Evolutionary conservation across 2,888 invertebrate species (phyloP).

Genomic region (Tribolium freemani): DNA sequence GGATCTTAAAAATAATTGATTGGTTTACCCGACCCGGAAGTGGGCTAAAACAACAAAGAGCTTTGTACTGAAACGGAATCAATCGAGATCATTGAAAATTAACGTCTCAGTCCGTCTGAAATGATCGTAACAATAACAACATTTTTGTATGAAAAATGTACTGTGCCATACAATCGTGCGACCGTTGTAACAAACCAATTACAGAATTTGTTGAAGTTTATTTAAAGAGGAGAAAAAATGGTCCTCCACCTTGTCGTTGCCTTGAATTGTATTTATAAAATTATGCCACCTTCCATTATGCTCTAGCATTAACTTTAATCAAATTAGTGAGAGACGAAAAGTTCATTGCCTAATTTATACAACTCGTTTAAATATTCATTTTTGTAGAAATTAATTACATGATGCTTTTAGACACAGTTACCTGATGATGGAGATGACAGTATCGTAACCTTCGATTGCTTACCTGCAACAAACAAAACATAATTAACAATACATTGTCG

Average conservation of each 20-base stretch:
- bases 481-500: neutral
- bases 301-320: constrained; percentile 34
- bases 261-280: constrained; percentile 16
- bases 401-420: neutral
- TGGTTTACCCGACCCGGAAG: constrained; percentile 7
- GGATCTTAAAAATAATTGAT: neutral
- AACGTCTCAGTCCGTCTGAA: constrained; percentile 9
- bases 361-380: constrained; percentile 36
- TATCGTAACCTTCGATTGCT: neutral
- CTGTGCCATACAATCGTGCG: neutral
- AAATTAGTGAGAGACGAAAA: constrained; percentile 30
- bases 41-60: constrained; percentile 26
- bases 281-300: constrained; percentile 20
- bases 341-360: constrained; percentile 30
- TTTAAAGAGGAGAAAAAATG: neutral
- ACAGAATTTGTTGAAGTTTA: neutral
- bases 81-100: constrained; percentile 27
- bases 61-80: constrained; percentile 20
- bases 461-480: constrained; percentile 24
- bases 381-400: constrained; percentile 13
- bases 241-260: neutral
- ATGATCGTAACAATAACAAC: constrained; percentile 7
- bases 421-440: neutral
- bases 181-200: constrained; percentile 6
- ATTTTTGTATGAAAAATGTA: neutral